Percentiles rank a stretch among this genome's conserved stretches.
Evolutionary conservation across 2,888 invertebrate genomes (phyloP).

Genomic region (Chouioia cunea): DNA sequence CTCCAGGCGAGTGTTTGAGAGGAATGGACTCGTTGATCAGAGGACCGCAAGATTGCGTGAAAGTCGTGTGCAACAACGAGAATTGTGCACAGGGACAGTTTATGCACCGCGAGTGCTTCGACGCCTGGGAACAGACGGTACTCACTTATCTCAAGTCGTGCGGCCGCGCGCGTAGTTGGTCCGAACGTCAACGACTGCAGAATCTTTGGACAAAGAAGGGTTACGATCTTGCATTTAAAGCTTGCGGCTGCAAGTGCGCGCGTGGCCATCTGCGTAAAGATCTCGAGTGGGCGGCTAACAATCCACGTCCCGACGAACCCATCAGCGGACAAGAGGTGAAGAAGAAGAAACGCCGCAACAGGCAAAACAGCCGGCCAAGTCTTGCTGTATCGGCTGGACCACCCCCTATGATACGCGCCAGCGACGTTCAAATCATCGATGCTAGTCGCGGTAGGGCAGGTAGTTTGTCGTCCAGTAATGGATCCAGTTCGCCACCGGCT

Average conservation of each 20-base stretch:
- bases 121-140: conserved; percentile 92
- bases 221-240: conserved; percentile 95
- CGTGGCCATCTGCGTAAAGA: conserved; percentile 95
- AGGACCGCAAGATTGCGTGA: conserved; percentile 84
- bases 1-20: conserved; percentile 86
- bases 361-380: conserved; percentile 75
- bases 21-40: conserved; percentile 72
- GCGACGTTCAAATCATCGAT: conserved; percentile 63
- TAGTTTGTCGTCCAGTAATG: conserved; percentile 82
- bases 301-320: conserved; percentile 61
- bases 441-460: conserved; percentile 76
- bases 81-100: conserved; percentile 88
- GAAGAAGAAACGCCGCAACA: conserved; percentile 79
- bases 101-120: conserved; percentile 97
- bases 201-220: conserved; percentile 99
- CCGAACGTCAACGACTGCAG: conserved; percentile 92
- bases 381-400: conserved; percentile 73
- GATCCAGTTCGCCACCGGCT: conserved; percentile 87
- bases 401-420: conserved; percentile 58
- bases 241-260: conserved; percentile 94
- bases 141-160: conserved; percentile 90
- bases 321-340: conserved; percentile 69
- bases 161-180: conserved; percentile 94
- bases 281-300: conserved; percentile 81
- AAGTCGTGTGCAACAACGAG: conserved; percentile 95